Percentiles rank a stretch among this genome's conserved stretches.
Evolutionary conservation across 2,113 vertebrate species (phyloP).

Genomic region (Antechinus stuartii): DNA sequence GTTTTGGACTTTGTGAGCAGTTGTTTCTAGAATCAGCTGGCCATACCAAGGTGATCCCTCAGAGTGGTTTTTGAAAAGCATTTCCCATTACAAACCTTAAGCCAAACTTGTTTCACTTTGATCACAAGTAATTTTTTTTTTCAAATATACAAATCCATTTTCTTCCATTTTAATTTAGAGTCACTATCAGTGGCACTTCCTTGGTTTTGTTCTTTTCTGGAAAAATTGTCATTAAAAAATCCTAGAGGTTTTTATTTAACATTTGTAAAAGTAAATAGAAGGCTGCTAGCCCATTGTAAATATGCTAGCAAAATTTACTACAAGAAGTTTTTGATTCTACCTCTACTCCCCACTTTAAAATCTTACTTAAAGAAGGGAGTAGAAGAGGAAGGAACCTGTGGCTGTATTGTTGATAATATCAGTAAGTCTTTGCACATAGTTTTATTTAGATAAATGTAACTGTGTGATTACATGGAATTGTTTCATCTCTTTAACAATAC

Average conservation of each 20-base stretch:
- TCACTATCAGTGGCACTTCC: not conserved
- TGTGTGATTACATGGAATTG: constrained; percentile 7
- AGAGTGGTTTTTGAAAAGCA: not conserved
- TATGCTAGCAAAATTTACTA: not conserved
- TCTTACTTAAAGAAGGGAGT: not conserved
- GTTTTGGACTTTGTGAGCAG: not conserved
- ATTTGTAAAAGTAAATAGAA: not conserved
- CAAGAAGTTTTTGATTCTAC: not conserved
- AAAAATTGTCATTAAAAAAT: not conserved
- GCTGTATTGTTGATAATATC: not conserved
- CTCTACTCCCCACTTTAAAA: constrained; percentile 3
- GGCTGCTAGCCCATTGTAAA: not conserved
- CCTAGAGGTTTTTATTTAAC: not conserved
- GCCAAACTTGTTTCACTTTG: not conserved
- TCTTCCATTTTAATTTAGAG: not conserved
- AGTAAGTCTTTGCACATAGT: not conserved
- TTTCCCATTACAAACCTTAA: not conserved
- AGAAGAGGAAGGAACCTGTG: constrained; percentile 17
- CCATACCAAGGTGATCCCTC: not conserved
- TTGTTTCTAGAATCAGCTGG: not conserved
- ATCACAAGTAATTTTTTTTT: not conserved
- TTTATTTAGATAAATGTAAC: constrained; percentile 7
- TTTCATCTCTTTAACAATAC: not conserved
- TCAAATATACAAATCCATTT: not conserved
- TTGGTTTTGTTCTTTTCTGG: not conserved